These are phyloP conservation scores for Sakesphorus luctuosus DNA, from an alignment of 2,113 vertebrate species.

Conservation along the genomic window DNA sequence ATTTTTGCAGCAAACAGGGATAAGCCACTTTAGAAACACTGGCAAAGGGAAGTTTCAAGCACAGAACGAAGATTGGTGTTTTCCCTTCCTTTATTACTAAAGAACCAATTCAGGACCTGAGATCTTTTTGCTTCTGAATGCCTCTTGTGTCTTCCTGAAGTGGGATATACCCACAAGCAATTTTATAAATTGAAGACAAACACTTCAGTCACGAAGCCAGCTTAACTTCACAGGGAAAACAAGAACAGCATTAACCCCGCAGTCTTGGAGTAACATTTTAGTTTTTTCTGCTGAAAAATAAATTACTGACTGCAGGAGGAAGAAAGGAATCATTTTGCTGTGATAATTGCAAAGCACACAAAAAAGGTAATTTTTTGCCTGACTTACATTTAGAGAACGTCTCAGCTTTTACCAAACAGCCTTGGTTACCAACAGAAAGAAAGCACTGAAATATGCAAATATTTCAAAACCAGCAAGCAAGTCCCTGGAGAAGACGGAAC, in stretches of 20 bases:
- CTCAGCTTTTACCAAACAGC: slow-evolving; percentile 47
- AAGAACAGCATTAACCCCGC: slow-evolving; percentile 27
- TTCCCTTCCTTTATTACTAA: slow-evolving; percentile 2
- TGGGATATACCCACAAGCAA: slow-evolving; percentile 35
- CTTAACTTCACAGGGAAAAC: slow-evolving; percentile 46
- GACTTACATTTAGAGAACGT: slow-evolving; percentile 41
- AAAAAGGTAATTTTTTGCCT: slow-evolving; percentile 60
- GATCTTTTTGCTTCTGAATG: not conserved
- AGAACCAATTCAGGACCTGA: not conserved
- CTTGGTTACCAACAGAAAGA: slow-evolving; percentile 69
- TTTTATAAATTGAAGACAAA: slow-evolving; percentile 37
- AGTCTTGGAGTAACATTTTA: not conserved
- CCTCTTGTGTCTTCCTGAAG: slow-evolving; percentile 26
- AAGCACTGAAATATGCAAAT: slow-evolving; percentile 50
- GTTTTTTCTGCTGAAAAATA: slow-evolving; percentile 54
- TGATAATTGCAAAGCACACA: slow-evolving; percentile 58
- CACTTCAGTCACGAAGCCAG: slow-evolving; percentile 33
- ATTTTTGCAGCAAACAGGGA: not conserved
- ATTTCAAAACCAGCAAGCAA: slow-evolving; percentile 40
- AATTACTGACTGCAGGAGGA: slow-evolving; percentile 35
- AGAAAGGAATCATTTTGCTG: slow-evolving; percentile 66
- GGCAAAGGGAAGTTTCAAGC: not conserved
- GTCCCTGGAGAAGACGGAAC: slow-evolving; percentile 15
- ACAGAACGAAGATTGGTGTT: not conserved
- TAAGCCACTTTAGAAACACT: not conserved